Evolutionary conservation across 2,113 vertebrate species (phyloP), one percentile per base, ranked within the genome.

Genomic region (Colius striatus): DNA sequence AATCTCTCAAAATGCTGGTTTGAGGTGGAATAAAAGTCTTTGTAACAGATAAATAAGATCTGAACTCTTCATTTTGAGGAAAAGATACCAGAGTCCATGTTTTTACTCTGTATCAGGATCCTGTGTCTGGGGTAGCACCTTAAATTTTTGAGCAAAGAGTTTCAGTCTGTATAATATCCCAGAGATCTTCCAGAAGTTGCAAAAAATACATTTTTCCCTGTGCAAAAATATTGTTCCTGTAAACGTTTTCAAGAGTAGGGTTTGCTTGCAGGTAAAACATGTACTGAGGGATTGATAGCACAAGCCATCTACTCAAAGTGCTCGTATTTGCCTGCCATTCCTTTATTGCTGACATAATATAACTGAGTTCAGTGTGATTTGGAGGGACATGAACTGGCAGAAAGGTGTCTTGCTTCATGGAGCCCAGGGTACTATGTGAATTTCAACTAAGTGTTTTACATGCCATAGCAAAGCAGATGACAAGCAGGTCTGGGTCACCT

Each of bases 371-470:
- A 83, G 25, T 62, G 48, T 0, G 2, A 54, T 89, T 83, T 89
- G 60, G 26, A 88, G n/a, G 87, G 32, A 50, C 13, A 16, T 1
- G 10, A 74, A 73, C 23, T 67, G 78, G 34, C 43, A 83, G 67
- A 83, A 94, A 80, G 20, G 4, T 3, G 4, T 54, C 36, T 70
- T 82, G 47, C 34, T 89, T 85, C 43, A 62, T 19, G 55, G 23
- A 74, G 38, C 43, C 57, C 9, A 47, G 77, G 11, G n/a, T 85
- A 62, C 43, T 83, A 14, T 25, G 18, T 36, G 9, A 25, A 45
- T 90, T 95, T 95, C 80, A 75, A 77, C 25, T 47, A 92, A 94
- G 84, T 57, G 38, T 34, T 93, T 96, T 76, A 30, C 45, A 75
- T 25, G 18, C 43, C 48, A 17, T 30, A 72, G 19, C 26, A 73